Base-by-base conservation (phyloP, 2,797 vertebrate genomes). In the Acipenser oxyrinchus region DNA sequence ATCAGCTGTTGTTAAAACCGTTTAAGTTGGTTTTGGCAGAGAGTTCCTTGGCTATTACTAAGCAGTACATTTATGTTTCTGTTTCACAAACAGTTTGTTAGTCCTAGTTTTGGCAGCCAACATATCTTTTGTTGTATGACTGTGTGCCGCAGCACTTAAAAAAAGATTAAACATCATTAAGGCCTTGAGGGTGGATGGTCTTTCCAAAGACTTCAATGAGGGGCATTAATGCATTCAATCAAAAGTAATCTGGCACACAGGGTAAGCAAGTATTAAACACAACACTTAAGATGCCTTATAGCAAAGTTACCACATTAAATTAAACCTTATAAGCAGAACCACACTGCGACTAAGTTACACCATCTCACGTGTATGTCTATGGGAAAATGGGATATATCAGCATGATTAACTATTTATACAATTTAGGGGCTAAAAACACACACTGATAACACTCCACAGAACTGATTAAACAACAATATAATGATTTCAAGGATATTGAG, bases 1-100 rank as follows among this genome's bases (percentile, higher is more conserved):
- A 85, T 88, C 84, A 90, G 89, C 87, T 89, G 86, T 87, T 89
- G 82, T 81, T 83, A 77, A 74, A 78, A 81, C 83, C 84, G 77
- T 72, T 55, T 51, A 77, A 83, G 80, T 86, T 87, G 82, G 77
- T 87, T 67, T 89, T 90, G 86, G 87, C 83, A 52, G 66, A 51
- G 66, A 70, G 23, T 37, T 81, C 86, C 84, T 73, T 37, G 72
- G 65, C 80, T 80, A 61, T 86, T 85, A 82, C 80, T 84, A 82
- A 81, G 83, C 78, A 50, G 84, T 81, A 77, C 79, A 83, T 86
- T 83, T 84, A 83, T 79, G 81, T 83, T 83, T 85, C 76, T 77
- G 77, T 83, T 82, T 79, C 81, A 80, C 83, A 82, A 82, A 86
- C 77, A 60, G 18, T 48, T 66, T n/a, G 76, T 73, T 76, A 67